Evolutionary conservation across 2,797 vertebrate genomes (phyloP), one percentile per base, ranked within the genome.

Genomic region (Ibycter americanus): DNA sequence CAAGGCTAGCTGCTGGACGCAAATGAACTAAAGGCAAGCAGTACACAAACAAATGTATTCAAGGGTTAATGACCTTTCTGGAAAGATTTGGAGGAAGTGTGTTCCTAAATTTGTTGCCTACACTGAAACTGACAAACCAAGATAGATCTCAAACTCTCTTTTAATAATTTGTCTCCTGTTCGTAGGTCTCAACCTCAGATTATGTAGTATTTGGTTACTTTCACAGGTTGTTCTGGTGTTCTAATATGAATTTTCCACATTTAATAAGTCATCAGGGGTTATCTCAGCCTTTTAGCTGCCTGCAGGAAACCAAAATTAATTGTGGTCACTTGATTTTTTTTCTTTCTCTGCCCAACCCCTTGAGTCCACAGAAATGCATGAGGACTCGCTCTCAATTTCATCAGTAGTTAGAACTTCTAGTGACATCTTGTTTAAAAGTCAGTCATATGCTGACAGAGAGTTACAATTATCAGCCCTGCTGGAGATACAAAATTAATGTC

Each of bases 391-490:
- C 71, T 51, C 31, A 32, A 2, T 42, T 70, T 74, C 71, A 72
- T 29, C 32, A 67, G 46, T 78, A 68, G 36, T 89, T 67, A 34
- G 73, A 96, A 68, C n/a, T 65, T 36, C 14, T 6, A 40, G 51
- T 49, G 83, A 46, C 38, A 58, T 6, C 67, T n/a, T 65, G 55
- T 70, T 93, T 72, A 46, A 87, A 92, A 79, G 66, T 36, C 58
- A 95, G 46, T 71, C 76, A 10, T 32, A 34, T 38, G 70, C 70
- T 26, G 44, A 68, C 71, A 95, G 67, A 62, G 70, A 68, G 63
- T 93, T 91, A 80, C n/a, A 90, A 80, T 90, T 73, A 90, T n/a
- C 85, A 92, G 73, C 96, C 63, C 71, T 76, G 73, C 83, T 85
- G 90, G 90, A 93, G 71, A 67, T 55, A 97, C 23, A 58, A 55